Conservation (phyloP, 2,113 vertebrate species). For the Illadopsis cleaveri region DNA sequence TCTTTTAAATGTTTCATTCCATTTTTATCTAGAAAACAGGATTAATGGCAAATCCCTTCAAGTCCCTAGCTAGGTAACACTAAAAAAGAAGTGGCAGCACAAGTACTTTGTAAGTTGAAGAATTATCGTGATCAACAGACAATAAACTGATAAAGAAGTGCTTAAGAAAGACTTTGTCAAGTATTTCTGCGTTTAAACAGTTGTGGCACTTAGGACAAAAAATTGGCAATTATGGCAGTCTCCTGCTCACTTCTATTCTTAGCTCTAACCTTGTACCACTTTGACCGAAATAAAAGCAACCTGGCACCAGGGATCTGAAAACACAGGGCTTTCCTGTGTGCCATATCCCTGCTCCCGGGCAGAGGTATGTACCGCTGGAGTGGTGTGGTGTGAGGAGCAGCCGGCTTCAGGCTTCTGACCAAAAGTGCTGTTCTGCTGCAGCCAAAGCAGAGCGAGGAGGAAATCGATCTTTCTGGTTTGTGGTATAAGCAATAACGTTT, state of each 20-base stretch:
- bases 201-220: not conserved
- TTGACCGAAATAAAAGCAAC: not conserved
- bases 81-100: not conserved
- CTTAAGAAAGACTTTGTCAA: not conserved
- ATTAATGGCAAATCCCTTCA: not conserved
- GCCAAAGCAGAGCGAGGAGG: not conserved
- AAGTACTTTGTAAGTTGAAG: not conserved
- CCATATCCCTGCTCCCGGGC: rapidly evolving
- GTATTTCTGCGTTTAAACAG: not conserved
- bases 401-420: rapidly evolving
- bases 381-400: rapidly evolving
- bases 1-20: not conserved
- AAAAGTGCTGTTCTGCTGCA: rapidly evolving
- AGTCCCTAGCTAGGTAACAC: not conserved
- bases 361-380: too few relatives aligned
- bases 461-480: not conserved
- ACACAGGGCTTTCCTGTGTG: not conserved
- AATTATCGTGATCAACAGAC: not conserved
- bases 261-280: not conserved
- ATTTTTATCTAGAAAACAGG: not conserved
- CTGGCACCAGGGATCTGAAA: too few relatives aligned
- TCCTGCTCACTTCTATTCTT: not conserved
- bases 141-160: not conserved
- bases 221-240: not conserved
- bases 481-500: not conserved